Base-by-base conservation (phyloP, 2,113 vertebrate genomes). In the Rhizomys pruinosus region DNA sequence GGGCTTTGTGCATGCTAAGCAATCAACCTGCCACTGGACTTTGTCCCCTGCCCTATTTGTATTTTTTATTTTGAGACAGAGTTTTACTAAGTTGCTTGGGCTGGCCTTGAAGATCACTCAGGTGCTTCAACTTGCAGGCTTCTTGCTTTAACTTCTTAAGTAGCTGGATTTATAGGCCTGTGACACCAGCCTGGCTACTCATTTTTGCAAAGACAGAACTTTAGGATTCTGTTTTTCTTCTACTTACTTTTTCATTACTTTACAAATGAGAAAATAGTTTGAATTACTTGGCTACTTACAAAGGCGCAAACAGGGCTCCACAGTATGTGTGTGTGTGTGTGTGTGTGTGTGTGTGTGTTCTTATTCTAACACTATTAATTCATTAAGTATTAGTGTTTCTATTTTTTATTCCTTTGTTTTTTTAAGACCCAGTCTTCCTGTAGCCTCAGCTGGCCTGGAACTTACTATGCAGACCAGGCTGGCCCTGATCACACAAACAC, bases 281-380 rank as follows among this genome's bases (percentile, higher is more conserved):
- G 47, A 78, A 32, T 57, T 32, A 20, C 42, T 81, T 63, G 25
- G 15, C 3, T 81, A 63, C 25, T 63, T 63, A 39, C n/a, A 32
- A 37, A 79, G n/a, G 10, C n/a, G 37, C n/a, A 80, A n/a, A 23
- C 55, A 61, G 8, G 16, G 29, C 10, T 4, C 25, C 27, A n/a
- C n/a, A n/a, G 29, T 34, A 32, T 34, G 66, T 34, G 32, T 69
- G 66, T 69, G 32, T 52, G 47, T 52, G 47, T 52, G 11, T 52
- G 47, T 11, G 47, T 52, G 47, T 52, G 11, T 73, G 1, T 42
- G 1, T 73, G 8, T 73, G 23, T 73, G 0, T 19, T 52, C 44
- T 87, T 66, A 66, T 84, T 89, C 59, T 76, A 76, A n/a, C 10
- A 84, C 39, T 63, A 59, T 73, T 87, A 79, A 55, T 79, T 71